Evolutionary conservation across 2,113 vertebrate species (phyloP).

Genomic region (Halichoerus grypus): DNA sequence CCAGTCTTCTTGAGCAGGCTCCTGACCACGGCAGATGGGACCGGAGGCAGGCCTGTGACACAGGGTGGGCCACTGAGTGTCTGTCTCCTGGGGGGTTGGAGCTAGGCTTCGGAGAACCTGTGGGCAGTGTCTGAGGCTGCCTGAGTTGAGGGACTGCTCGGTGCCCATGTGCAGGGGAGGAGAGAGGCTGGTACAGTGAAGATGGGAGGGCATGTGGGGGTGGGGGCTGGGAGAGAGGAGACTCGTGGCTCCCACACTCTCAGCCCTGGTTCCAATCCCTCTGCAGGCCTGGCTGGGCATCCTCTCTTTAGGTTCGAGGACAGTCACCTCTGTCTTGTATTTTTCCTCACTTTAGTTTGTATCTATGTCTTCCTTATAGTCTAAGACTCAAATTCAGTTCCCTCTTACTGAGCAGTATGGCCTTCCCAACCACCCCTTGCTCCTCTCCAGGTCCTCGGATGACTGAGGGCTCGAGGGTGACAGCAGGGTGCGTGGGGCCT

Average conservation of each 20-base stretch:
- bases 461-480: neutral
- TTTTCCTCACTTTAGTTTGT: neutral
- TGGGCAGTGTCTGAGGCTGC: neutral
- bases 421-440: neutral
- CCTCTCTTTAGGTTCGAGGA: neutral
- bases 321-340: neutral
- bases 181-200: neutral
- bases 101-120: neutral
- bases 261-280: neutral
- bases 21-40: neutral
- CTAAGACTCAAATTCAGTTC: neutral
- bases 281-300: neutral
- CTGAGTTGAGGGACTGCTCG: neutral
- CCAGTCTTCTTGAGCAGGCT: neutral
- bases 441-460: neutral
- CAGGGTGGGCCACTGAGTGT: neutral
- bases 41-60: neutral
- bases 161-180: accelerated
- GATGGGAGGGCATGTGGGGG: neutral
- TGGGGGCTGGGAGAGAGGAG: neutral
- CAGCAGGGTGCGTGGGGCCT: neutral
- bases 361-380: neutral
- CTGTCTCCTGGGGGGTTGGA: neutral
- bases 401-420: accelerated
- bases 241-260: accelerated